Percentiles rank a stretch among this genome's conserved stretches.
Evolutionary conservation across 2,888 invertebrate genomes (phyloP).

Genomic region (Polyommatus iphigenia): DNA sequence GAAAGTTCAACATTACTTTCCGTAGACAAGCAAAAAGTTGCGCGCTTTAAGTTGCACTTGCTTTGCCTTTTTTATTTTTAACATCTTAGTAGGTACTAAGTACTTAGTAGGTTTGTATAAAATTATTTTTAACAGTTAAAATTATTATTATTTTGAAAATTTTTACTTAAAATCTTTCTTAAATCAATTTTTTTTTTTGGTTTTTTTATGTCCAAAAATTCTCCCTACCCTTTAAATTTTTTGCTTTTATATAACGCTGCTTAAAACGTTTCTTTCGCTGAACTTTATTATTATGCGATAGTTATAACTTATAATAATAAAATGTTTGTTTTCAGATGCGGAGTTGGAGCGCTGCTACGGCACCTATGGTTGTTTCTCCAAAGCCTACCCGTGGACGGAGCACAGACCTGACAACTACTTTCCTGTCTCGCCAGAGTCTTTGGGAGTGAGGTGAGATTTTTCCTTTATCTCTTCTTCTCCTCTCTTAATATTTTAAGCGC

Average conservation of each 20-base stretch:
- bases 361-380: slow-evolving; percentile 89
- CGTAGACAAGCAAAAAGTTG: slow-evolving; percentile 1
- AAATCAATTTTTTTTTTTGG: too few species aligned
- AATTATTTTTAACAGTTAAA: not conserved
- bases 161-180: too few species aligned
- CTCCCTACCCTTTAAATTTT: too few species aligned
- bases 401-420: slow-evolving; percentile 89
- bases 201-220: too few species aligned
- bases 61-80: slow-evolving; percentile 2
- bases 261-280: too few species aligned
- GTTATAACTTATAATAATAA: too few species aligned
- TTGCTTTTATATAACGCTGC: too few species aligned
- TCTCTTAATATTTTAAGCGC: too few species aligned
- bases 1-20: not conserved
- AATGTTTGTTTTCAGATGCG: slow-evolving; percentile 46
- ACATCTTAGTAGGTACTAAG: not conserved
- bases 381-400: slow-evolving; percentile 89
- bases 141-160: too few species aligned
- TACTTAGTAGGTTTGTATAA: not conserved
- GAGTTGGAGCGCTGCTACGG: slow-evolving; percentile 86
- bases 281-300: too few species aligned
- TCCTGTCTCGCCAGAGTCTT: slow-evolving; percentile 85
- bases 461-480: not conserved
- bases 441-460: slow-evolving; percentile 72
- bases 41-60: not conserved